Conservation (phyloP, 2,888 invertebrate genomes). For the Plebejus anna region DNA sequence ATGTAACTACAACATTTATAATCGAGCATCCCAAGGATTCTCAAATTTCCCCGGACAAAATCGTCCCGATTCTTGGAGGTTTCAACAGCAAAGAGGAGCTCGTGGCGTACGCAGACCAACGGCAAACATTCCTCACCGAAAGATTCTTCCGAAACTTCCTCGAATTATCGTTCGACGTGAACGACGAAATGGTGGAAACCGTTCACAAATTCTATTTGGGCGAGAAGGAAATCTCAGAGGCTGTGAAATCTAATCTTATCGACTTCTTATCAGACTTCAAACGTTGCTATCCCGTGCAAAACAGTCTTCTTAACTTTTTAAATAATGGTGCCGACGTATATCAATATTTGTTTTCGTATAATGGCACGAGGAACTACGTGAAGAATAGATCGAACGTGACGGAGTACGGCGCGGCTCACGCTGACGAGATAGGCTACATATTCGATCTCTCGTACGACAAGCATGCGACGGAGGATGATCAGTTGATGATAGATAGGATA, state of each 20-base stretch:
- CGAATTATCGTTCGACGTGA: constrained; percentile 12
- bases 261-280: constrained; percentile 26
- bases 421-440: constrained; percentile 27
- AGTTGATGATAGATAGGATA: constrained; percentile 17
- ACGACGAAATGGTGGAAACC: constrained; percentile 18
- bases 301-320: constrained; percentile 10
- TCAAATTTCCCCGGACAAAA: not conserved
- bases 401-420: not conserved
- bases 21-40: not conserved
- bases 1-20: not conserved
- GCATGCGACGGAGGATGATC: constrained; percentile 20
- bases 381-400: constrained; percentile 1
- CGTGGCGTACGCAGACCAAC: not conserved
- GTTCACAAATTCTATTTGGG: constrained; percentile 25
- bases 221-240: constrained; percentile 17
- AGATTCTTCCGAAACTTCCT: constrained; percentile 12
- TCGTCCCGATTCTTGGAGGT: constrained; percentile 13
- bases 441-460: constrained; percentile 22
- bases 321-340: constrained; percentile 7
- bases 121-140: not conserved
- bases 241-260: constrained; percentile 15
- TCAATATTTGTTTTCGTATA: constrained; percentile 28
- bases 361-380: constrained; percentile 18
- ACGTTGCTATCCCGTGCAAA: constrained; percentile 25
- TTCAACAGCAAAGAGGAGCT: constrained; percentile 22